Conservation (phyloP, 1,140 invertebrate species). For the Hyphantria cunea region DNA sequence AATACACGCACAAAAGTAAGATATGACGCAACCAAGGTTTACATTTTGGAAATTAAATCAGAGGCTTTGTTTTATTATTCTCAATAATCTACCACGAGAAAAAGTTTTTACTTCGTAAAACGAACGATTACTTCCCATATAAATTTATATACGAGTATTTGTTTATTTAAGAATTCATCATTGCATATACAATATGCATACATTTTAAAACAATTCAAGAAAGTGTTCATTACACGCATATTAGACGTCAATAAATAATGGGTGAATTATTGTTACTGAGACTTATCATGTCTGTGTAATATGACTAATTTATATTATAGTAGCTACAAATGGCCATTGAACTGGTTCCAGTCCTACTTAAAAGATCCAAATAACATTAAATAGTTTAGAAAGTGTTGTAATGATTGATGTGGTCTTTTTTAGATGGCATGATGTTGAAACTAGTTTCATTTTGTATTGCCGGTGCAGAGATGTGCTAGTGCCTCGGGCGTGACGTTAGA, state of each 20-base stretch:
- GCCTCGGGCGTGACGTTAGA: conserved; percentile 36
- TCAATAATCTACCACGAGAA: no score
- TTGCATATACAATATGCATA: no score
- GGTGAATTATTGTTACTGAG: no score
- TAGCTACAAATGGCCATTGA: conserved; percentile 12
- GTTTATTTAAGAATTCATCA: neutral
- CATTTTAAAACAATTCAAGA: neutral
- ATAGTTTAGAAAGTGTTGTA: conserved; percentile 58
- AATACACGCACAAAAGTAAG: no score
- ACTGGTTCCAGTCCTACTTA: conserved; percentile 13
- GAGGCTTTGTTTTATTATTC: no score
- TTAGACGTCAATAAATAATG: neutral
- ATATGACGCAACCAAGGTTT: no score
- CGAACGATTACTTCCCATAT: no score
- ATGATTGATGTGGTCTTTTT: conserved; percentile 52
- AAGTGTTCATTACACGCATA: neutral
- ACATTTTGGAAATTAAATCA: no score
- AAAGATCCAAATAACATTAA: conserved; percentile 44
- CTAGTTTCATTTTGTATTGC: conserved; percentile 36
- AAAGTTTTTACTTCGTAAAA: no score
- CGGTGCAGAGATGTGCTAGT: conserved; percentile 1
- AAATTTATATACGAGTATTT: neutral
- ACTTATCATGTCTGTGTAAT: no score
- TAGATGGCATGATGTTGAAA: conserved; percentile 47
- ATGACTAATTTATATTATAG: neutral